Base-by-base conservation (phyloP, 1,140 invertebrate species). In the Rhyacophila brunnea region DNA sequence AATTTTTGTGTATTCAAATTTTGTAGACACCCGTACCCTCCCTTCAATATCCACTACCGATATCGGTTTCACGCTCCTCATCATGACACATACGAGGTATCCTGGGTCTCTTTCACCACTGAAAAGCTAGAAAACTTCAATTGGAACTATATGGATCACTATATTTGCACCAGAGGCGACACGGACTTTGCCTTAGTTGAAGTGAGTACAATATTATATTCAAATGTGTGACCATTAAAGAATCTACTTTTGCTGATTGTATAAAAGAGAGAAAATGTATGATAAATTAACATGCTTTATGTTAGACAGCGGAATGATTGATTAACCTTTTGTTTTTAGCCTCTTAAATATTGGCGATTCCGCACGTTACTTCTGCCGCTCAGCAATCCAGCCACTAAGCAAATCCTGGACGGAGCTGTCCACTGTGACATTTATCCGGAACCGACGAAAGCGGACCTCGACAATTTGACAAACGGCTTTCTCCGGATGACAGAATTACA, bases 71-170 rank as follows among this genome's bases (percentile, higher is more conserved):
- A 95, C 77, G 91, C 92, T 1, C 95, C 95, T 0, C 89, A 96
- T 74, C 93, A 95, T 68, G 87, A 91, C 58, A 93, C 87, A 0
- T 98, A 97, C 71, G 92, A 95, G 73, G 87, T 95, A n/a, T 97
- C 95, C 0, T 93, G 90, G 82, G 93, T 94, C 0, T 90, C 93
- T 35, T 98, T 98, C 72, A 90, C 88, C 9, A 95, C 93, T 0
- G 94, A 98, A 74, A 94, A 95, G 68, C 75, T 98, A 17, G 95
- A 98, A 78, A 95, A 91, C 68, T 98, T 94, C 69, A 97, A 96
- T 74, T 99, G 96, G 96, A 98, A 98, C 79, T 95, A 95, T 74
- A 83, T 98, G 74, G 95, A 98, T 77, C 91, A 97, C 73, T 98
- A 98, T 71, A 94, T 98, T 56, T 96, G 93, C 71, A 93, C 92